Evolutionary conservation across 2,797 vertebrate genomes (phyloP).

Genomic region (Phoeniculus purpureus): DNA sequence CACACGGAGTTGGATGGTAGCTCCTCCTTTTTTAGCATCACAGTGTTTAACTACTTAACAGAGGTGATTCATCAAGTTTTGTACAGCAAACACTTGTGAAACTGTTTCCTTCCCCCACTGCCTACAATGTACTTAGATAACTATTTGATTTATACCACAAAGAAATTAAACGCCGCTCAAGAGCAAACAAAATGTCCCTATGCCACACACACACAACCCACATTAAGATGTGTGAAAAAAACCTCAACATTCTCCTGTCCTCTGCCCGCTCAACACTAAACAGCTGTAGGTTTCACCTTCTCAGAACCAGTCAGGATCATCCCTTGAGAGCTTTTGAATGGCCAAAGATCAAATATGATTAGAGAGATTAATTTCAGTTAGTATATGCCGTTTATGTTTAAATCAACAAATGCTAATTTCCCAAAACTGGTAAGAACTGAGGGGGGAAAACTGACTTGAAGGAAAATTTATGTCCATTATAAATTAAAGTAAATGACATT

Average conservation of each 20-base stretch:
- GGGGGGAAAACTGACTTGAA: neutral
- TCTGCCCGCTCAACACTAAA: neutral
- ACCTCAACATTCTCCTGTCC: neutral
- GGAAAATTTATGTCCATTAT: neutral
- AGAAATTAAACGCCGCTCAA: constrained; percentile 30
- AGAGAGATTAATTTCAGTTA: neutral
- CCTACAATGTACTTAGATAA: constrained; percentile 5
- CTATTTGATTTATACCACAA: constrained; percentile 51
- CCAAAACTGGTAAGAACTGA: neutral
- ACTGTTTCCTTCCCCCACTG: constrained; percentile 59
- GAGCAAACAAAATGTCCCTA: constrained; percentile 39
- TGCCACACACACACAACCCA: neutral
- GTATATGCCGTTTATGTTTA: neutral
- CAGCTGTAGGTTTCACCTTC: neutral
- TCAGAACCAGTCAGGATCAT: neutral
- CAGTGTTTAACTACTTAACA: constrained; percentile 37
- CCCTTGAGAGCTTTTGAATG: neutral
- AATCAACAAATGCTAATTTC: neutral
- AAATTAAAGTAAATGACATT: neutral
- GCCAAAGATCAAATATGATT: neutral
- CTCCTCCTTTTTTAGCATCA: constrained; percentile 14
- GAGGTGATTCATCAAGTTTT: constrained; percentile 46
- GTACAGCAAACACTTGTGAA: constrained; percentile 54
- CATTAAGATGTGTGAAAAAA: neutral
- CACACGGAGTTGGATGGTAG: neutral